Conservation (phyloP, 2,797 vertebrate species). For the Tympanoctomys barrerae region DNA sequence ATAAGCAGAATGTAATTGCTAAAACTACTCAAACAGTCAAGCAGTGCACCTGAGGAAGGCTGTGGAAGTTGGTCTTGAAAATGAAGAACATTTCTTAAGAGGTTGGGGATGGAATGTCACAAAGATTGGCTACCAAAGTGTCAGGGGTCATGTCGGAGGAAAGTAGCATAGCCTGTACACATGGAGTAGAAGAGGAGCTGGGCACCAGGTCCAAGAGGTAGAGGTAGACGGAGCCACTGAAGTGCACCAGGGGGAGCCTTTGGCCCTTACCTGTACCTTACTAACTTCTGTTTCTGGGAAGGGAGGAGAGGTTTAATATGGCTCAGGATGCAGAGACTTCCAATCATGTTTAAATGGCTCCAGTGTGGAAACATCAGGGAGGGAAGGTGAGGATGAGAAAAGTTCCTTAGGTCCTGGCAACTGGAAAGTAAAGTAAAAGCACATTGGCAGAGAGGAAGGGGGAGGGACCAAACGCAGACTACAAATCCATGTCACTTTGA, state of each 20-base stretch:
- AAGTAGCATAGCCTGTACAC: background rate
- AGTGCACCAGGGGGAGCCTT: background rate
- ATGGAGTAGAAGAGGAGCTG: background rate
- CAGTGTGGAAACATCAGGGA: no score
- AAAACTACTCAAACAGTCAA: background rate
- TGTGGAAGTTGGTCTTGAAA: background rate
- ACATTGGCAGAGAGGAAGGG: background rate
- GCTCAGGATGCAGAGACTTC: background rate
- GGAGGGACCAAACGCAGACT: background rate
- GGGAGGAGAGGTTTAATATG: background rate
- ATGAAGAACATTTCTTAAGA: background rate
- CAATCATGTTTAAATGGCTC: background rate
- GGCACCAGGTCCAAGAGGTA: background rate
- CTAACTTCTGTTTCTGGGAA: background rate
- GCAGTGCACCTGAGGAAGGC: background rate
- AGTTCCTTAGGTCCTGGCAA: background rate
- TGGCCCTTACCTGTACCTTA: background rate
- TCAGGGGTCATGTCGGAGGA: background rate
- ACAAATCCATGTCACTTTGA: rapidly evolving
- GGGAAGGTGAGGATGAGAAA: background rate
- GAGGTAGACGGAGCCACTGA: background rate
- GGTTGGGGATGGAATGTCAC: background rate
- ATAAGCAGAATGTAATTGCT: background rate
- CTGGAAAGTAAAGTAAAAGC: background rate
- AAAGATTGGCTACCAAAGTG: background rate